Base-by-base conservation (phyloP, 2,113 vertebrate genomes). In the Sakesphorus luctuosus region DNA sequence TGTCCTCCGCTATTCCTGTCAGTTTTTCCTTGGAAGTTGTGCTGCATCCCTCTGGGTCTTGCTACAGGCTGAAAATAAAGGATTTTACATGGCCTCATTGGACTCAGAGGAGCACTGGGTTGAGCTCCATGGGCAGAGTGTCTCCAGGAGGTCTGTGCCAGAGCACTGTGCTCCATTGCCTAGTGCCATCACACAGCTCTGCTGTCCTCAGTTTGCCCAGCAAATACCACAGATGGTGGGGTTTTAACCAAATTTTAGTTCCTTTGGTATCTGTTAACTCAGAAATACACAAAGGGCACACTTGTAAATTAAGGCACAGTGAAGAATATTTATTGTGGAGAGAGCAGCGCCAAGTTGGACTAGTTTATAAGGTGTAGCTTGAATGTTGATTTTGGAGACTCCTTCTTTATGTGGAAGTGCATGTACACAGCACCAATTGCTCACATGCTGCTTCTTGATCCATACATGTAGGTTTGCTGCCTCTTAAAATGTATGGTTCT, bases 361-460 rank as follows among this genome's bases (percentile, higher is more conserved):
- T 72, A 49, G 52, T 95, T 94, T 90, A 90, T 90, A 86, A 80
- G 1, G 26, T 95, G 79, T 53, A 91, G 46, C 33, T 78, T 94
- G 72, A 77, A 91, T 80, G 93, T 88, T 93, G 93, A 72, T 96
- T 95, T 92, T 93, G 90, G 92, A 94, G 68, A 36, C 63, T 74
- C 24, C 28, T 23, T 93, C 71, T 61, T 49, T 40, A 25, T 52
- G 38, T 86, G 46, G 66, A 40, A 67, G 55, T 36, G 73, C 80
- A 55, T 40, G 35, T 75, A 65, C 67, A 56, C 62, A n/a, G 84
- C 49, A 44, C 49, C 8, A 14, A 3, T 77, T 1, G 11, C 61
- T 73, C 59, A 33, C 7, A 1, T 83, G 38, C 68, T 90, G 53
- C 59, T 66, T 87, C 68, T 55, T 31, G 29, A 68, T 69, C 83